Percentiles rank a stretch among this genome's conserved stretches.
Evolutionary conservation across 2,888 invertebrate genomes (phyloP).

Genomic region (Sepioteuthis lessoniana): DNA sequence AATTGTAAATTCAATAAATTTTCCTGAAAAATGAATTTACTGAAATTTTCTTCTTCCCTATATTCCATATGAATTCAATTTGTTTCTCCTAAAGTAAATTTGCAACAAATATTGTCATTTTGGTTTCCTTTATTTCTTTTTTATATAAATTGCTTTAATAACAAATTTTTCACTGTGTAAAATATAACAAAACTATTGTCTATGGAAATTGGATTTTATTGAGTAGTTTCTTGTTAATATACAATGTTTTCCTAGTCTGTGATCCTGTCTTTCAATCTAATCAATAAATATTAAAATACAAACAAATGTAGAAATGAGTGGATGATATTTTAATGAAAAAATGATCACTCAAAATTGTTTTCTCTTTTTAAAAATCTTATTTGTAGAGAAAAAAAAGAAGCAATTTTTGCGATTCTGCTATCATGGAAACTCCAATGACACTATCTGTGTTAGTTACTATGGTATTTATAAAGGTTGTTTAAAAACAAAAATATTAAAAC

Average conservation of each 20-base stretch:
- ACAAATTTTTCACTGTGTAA: neutral
- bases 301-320: neutral
- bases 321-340: no score
- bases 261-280: neutral
- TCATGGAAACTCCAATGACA: no score
- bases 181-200: neutral
- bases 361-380: no score
- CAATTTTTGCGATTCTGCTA: no score
- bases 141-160: no score
- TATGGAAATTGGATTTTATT: neutral
- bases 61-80: slow-evolving; percentile 1
- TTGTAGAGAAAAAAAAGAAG: no score
- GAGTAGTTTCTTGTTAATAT: neutral
- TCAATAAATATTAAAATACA: slow-evolving; percentile 16
- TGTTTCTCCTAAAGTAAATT: neutral
- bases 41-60: neutral
- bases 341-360: no score
- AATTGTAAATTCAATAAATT: neutral
- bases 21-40: neutral
- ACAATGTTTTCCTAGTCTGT: neutral
- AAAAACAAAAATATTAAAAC: no score
- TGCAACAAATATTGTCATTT: neutral
- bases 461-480: no score
- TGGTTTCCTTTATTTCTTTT: neutral
- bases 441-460: no score